phyloP scores from a whole-genome alignment of 2,113 vertebrate genomes.

The Thinocorus orbignyianus region DNA sequence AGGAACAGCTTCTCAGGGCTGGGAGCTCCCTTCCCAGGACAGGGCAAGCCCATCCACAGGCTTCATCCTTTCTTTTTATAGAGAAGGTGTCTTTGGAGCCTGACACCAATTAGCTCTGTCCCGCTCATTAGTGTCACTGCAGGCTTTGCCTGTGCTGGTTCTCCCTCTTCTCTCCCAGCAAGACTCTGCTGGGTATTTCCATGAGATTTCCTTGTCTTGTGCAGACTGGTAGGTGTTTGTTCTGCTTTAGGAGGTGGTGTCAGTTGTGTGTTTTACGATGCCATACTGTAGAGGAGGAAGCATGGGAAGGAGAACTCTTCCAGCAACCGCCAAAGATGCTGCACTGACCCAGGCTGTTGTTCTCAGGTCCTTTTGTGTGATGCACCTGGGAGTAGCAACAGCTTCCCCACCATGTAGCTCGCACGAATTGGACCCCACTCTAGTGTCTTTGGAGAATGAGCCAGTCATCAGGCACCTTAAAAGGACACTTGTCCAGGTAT shows the following conservation, averaged over 20 bases:
- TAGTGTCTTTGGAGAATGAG: constrained; percentile 57
- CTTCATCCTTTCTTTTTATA: background rate
- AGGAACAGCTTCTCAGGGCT: background rate
- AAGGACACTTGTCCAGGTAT: constrained; percentile 54
- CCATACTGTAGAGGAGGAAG: background rate
- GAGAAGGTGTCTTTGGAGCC: background rate
- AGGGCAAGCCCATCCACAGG: background rate
- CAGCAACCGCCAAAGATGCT: constrained; percentile 36
- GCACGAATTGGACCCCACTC: constrained; percentile 13
- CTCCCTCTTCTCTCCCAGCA: background rate
- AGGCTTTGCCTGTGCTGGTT: background rate
- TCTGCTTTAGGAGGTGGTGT: background rate
- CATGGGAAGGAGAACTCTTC: background rate
- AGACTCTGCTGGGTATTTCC: background rate
- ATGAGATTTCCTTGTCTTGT: background rate
- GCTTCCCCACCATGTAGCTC: constrained; percentile 43
- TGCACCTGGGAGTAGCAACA: constrained; percentile 49
- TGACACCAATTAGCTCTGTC: background rate
- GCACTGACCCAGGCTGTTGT: constrained; percentile 50
- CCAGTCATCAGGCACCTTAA: constrained; percentile 45
- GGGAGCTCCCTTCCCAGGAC: background rate
- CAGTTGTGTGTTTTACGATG: background rate
- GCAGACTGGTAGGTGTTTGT: background rate
- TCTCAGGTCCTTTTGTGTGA: constrained; percentile 45
- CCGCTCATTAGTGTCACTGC: background rate